Conservation (phyloP, 2,113 vertebrate genomes). For the Cygnus buccinator region DNA sequence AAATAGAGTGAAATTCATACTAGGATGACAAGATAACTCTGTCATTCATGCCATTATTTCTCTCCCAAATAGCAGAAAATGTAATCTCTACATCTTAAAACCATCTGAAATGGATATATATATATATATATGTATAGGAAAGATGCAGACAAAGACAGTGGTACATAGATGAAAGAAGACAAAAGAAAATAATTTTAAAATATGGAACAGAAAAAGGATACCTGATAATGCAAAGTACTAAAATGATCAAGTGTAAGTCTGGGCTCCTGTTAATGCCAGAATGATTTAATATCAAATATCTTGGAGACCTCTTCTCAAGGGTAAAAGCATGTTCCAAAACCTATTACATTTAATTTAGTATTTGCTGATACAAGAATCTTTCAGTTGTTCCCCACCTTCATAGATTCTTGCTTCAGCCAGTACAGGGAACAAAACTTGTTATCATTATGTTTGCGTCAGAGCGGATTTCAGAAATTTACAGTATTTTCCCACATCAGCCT, state of each 20-base stretch:
- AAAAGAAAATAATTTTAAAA: neutral
- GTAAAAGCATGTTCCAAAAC: neutral
- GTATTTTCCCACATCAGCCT: neutral
- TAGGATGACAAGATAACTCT: neutral
- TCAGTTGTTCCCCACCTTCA: neutral
- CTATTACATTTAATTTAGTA: neutral
- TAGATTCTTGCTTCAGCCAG: neutral
- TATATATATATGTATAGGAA: rapidly evolving
- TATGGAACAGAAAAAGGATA: neutral
- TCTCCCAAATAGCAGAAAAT: neutral
- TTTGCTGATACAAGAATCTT: neutral
- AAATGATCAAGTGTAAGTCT: neutral
- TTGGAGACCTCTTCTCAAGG: neutral
- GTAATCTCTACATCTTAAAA: neutral
- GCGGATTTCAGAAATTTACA: neutral
- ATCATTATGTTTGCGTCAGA: neutral
- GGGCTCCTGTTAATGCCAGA: neutral
- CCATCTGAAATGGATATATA: neutral
- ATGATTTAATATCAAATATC: neutral
- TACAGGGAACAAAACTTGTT: neutral
- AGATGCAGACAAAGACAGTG: neutral
- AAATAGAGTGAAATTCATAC: neutral
- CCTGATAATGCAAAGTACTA: neutral
- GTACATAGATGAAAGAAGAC: neutral
- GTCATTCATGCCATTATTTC: neutral